Evolutionary conservation across 2,888 invertebrate genomes (phyloP).

Genomic region (Melanophora roralis): DNA sequence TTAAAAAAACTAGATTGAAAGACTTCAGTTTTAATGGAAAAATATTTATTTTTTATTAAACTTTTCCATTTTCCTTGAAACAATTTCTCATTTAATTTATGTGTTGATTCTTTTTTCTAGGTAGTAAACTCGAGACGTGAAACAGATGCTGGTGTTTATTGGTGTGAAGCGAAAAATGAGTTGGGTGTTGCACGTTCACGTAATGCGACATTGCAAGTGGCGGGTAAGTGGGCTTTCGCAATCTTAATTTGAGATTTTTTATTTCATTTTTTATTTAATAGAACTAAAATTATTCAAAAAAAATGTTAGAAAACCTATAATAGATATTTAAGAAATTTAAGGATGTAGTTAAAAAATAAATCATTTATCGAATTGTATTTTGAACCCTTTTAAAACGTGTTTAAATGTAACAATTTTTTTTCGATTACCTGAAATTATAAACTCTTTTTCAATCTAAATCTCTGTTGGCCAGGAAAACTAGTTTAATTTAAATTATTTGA

Average conservation of each 20-base stretch:
- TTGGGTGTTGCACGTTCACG: slow-evolving; percentile 88
- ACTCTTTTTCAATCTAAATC: no score
- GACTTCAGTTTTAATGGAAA: slow-evolving; percentile 44
- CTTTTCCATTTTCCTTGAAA: slow-evolving; percentile 26
- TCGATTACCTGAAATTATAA: no score
- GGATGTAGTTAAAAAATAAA: no score
- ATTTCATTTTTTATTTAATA: background rate
- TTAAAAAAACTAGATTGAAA: slow-evolving; percentile 14
- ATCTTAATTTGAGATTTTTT: background rate
- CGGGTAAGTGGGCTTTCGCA: slow-evolving; percentile 82
- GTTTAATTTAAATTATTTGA: no score
- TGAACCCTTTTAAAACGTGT: no score
- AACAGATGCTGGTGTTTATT: slow-evolving; percentile 90
- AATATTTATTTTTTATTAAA: slow-evolving; percentile 52
- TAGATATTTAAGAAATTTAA: no score
- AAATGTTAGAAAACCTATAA: background rate
- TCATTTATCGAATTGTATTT: no score
- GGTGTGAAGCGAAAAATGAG: slow-evolving; percentile 91
- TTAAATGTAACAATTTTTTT: no score
- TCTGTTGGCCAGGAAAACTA: no score
- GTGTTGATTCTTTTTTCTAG: slow-evolving; percentile 70
- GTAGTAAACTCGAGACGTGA: slow-evolving; percentile 89
- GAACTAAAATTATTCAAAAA: background rate
- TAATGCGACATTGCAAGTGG: slow-evolving; percentile 91
- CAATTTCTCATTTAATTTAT: background rate